Percentiles rank a stretch among this genome's conserved stretches.
Conservation (phyloP, 23 tunicate species). For the Pegea sp. region DNA sequence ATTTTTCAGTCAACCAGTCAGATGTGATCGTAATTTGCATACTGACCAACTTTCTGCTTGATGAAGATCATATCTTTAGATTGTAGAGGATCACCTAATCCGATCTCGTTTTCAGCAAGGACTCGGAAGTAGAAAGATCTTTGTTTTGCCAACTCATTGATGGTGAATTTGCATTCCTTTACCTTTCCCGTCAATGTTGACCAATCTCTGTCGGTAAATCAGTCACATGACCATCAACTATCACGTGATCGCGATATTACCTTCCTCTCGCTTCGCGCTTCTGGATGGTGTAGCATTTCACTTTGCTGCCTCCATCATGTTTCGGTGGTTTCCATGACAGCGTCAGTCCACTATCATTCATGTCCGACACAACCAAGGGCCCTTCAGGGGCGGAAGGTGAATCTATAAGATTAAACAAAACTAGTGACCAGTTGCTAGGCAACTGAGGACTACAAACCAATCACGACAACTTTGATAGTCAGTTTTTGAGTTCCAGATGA, state of each 20-base stretch:
- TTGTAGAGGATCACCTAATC: slow-evolving; percentile 76
- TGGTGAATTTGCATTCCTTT: slow-evolving; percentile 14
- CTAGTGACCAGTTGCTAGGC: too few species aligned
- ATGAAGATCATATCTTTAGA: slow-evolving; percentile 60
- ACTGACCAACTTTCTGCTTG: slow-evolving; percentile 68
- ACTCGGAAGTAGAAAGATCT: slow-evolving; percentile 69
- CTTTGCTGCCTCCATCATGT: slow-evolving; percentile 18
- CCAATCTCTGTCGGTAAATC: slow-evolving; percentile 52
- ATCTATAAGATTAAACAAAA: slow-evolving; percentile 11
- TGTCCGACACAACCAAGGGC: slow-evolving; percentile 15
- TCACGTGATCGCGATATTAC: slow-evolving; percentile 2
- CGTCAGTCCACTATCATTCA: slow-evolving; percentile 9
- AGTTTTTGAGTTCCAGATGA: slow-evolving; percentile 47
- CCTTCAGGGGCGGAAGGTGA: slow-evolving; percentile 64
- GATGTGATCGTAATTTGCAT: neutral
- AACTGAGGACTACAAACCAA: too few species aligned
- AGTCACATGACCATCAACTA: neutral
- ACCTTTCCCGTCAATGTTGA: slow-evolving; percentile 57
- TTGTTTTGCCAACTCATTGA: slow-evolving; percentile 33
- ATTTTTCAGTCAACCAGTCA: neutral
- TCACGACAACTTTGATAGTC: slow-evolving; percentile 26
- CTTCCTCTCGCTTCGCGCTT: slow-evolving; percentile 87
- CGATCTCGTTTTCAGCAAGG: slow-evolving; percentile 64
- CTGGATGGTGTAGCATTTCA: slow-evolving; percentile 40
- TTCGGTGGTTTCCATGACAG: slow-evolving; percentile 37